Conservation (phyloP, 2,113 vertebrate species). For the Tenebrosternarchus preto region DNA sequence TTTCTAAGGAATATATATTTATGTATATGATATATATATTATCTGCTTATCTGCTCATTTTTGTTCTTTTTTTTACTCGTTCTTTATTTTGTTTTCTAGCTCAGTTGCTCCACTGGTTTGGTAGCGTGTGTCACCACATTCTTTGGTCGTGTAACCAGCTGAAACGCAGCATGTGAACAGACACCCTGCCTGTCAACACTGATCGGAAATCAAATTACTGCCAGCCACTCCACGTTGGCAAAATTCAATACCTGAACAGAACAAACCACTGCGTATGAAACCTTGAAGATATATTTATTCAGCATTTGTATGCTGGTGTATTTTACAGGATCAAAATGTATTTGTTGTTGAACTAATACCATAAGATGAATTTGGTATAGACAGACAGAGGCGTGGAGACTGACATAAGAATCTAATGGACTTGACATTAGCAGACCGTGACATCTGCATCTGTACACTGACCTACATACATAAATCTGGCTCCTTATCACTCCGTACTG, state of each 20-base stretch:
- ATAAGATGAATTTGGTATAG: slow-evolving; percentile 58
- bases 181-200: slow-evolving; percentile 68
- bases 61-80: not conserved
- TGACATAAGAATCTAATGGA: slow-evolving; percentile 72
- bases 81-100: not conserved
- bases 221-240: slow-evolving; percentile 6
- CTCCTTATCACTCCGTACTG: slow-evolving; percentile 65
- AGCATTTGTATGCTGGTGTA: no score
- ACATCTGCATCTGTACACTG: slow-evolving; percentile 65
- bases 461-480: slow-evolving; percentile 77
- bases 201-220: slow-evolving; percentile 79
- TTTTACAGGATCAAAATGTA: slow-evolving; percentile 62
- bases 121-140: not conserved
- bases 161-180: slow-evolving; percentile 8
- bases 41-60: not conserved
- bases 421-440: slow-evolving; percentile 70
- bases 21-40: no score
- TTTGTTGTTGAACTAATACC: slow-evolving; percentile 52
- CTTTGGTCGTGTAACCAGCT: no score
- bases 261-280: not conserved
- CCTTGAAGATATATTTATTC: slow-evolving; percentile 60
- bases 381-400: slow-evolving; percentile 59
- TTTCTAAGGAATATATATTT: no score
- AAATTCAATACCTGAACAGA: slow-evolving; percentile 26
- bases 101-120: not conserved